Evolutionary conservation across 2,888 invertebrate genomes (phyloP), one percentile per base, ranked within the genome.

Genomic region (Dioctria rufipes): DNA sequence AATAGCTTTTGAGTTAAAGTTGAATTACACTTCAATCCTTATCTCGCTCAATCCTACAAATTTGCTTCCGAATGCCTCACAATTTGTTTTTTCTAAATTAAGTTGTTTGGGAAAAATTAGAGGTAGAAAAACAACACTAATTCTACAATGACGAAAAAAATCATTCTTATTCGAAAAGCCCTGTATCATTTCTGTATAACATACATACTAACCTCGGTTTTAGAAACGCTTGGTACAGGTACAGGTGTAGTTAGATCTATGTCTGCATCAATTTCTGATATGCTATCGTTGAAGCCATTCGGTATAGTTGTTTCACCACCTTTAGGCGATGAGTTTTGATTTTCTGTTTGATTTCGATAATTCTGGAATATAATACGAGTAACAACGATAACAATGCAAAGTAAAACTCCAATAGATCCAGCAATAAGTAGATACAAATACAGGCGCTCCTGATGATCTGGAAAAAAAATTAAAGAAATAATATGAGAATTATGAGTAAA

Each of bases 381-480:
- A 81, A 94, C 92, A 61, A 95, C 92, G 82, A 95, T 90, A 60
- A 92, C 91, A 85, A 95, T 91, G 86, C 95, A 93, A 5, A 95
- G 90, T 8, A 96, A 88, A 51, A 95, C 90, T 5, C 94, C 93
- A 8, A 92, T 91, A 11, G 93, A 92, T 66, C 94, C 92, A 82
- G 93, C 93, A 84, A 95, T 92, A 84, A 95, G 92, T 87, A 96
- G 91, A 91, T 96, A 96, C 83, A 96, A 91, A 90, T 95, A 95
- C 88, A 96, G 92, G 83, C 94, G 87, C 84, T 88, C 87, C 84
- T 89, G 88, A 85, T 88, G 86, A 83, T 87, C 89, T 89, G 85
- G 73, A 84, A 84, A 82, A 80, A 81, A 11, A 54, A 4, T 8
- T 54, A 54, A 54, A 54, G 39, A 25, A 25, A 25, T 25, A 25